Evolutionary conservation across 1,140 invertebrate genomes (phyloP).

Genomic region (Drosophila ercepeae): DNA sequence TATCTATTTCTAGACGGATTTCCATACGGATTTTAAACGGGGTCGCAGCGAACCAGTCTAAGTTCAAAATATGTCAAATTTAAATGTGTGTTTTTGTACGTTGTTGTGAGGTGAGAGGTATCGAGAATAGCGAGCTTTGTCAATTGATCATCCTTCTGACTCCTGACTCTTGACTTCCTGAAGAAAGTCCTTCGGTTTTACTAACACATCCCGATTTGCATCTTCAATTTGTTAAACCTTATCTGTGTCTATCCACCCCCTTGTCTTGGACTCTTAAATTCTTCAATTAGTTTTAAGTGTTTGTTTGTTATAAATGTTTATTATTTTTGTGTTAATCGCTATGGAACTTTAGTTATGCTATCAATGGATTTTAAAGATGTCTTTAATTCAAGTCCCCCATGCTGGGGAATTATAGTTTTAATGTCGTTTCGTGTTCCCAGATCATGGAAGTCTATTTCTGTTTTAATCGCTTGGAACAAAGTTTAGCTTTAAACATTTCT

Average conservation of each 20-base stretch:
- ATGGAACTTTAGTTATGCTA: slow-evolving; percentile 32
- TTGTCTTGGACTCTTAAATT: slow-evolving; percentile 33
- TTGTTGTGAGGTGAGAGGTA: slow-evolving; percentile 32
- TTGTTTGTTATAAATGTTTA: slow-evolving; percentile 77
- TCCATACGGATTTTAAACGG: slow-evolving; percentile 13
- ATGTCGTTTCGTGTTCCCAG: slow-evolving; percentile 37
- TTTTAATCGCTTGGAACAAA: slow-evolving; percentile 51
- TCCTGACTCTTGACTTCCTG: neutral
- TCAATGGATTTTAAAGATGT: slow-evolving; percentile 17
- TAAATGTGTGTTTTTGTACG: slow-evolving; percentile 39
- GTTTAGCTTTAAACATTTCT: slow-evolving; percentile 44
- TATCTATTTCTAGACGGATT: slow-evolving; percentile 23
- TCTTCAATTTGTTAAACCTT: slow-evolving; percentile 19
- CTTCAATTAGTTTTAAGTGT: slow-evolving; percentile 68
- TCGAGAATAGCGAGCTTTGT: slow-evolving; percentile 26
- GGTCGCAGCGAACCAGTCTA: slow-evolving; percentile 32
- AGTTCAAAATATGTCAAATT: slow-evolving; percentile 32
- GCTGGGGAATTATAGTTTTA: slow-evolving; percentile 40
- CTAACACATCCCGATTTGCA: slow-evolving; percentile 31
- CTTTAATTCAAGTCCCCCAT: slow-evolving; percentile 29
- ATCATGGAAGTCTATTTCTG: slow-evolving; percentile 20
- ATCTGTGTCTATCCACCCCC: slow-evolving; percentile 12
- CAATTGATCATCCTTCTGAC: slow-evolving; percentile 21
- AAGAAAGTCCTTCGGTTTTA: slow-evolving; percentile 45
- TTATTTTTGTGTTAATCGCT: slow-evolving; percentile 46